These are phyloP conservation scores for Dermatemys mawii DNA, from an alignment of 2,113 vertebrate species.

Conservation along the genomic window DNA sequence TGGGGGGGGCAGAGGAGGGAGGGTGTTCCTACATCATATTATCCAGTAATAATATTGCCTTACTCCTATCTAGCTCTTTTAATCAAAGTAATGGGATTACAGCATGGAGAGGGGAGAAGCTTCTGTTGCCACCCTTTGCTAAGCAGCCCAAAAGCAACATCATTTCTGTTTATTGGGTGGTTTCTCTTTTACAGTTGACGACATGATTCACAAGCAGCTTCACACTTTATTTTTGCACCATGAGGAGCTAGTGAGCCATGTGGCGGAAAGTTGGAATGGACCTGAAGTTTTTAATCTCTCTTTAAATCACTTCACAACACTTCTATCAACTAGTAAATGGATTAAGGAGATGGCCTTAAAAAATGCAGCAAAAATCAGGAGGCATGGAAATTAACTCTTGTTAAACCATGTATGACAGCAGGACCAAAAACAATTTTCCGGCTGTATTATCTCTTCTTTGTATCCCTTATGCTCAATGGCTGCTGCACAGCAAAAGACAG, in stretches of 20 bases:
- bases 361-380: background rate
- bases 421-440: background rate
- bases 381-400: background rate
- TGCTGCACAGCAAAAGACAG: background rate
- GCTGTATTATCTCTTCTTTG: background rate
- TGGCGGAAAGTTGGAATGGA: background rate
- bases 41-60: background rate
- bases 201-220: background rate
- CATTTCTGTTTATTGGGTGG: background rate
- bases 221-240: background rate
- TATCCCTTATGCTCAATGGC: no score
- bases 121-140: background rate
- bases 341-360: background rate
- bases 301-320: background rate
- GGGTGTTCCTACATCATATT: background rate
- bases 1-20: background rate
- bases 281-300: background rate
- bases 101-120: background rate
- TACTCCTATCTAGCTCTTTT: background rate
- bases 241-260: background rate
- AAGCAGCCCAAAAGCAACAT: background rate
- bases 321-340: background rate
- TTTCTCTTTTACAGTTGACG: background rate
- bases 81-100: background rate
- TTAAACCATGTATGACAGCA: background rate